Evolutionary conservation across 2,797 vertebrate genomes (phyloP), one percentile per base, ranked within the genome.

Genomic region (Centroberyx gerrardi): DNA sequence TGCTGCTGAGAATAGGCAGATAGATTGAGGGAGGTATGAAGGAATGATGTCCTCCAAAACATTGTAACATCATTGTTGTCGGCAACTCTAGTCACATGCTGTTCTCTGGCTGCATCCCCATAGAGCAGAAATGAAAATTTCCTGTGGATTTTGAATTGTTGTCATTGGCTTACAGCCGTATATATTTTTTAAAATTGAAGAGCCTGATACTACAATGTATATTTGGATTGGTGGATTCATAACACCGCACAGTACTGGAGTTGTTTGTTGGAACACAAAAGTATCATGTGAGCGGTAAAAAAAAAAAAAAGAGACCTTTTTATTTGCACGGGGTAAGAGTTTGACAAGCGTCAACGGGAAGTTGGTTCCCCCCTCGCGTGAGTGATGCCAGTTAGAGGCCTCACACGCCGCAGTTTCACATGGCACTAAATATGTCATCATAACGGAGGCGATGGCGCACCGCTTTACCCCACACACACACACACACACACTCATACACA

Each of bases 341-440:
- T 82, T 67, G 78, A 72, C 53, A 61, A 28, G 81, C 64, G 18
- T 66, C 27, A 70, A 73, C 74, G 66, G 89, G 83, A 92, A 89
- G 84, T 81, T 1, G 60, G 44, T 70, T 82, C 68, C 74, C 74
- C 85, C 63, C 63, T 73, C 42, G 70, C 83, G 82, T 79, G 84
- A 87, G 66, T 62, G 1, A 61, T 90, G 86, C 86, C 87, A 84
- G 83, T 87, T 72, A 62, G 83, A 88, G 59, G 74, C 68, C 73
- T 77, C 0, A 14, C 76, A 82, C 56, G 74, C 80, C 56, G 70
- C 15, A 9, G 82, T 92, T 90, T 92, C 88, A 84, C 78, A 69
- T 78, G 55, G 54, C 60, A 62, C 76, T 86, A 85, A 92, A 92
- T 88, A 78, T 90, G 87, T 91, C 91, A 91, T 89, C 63, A 42